Conservation (phyloP, 2,888 invertebrate species). For the Nomada fabriciana region DNA sequence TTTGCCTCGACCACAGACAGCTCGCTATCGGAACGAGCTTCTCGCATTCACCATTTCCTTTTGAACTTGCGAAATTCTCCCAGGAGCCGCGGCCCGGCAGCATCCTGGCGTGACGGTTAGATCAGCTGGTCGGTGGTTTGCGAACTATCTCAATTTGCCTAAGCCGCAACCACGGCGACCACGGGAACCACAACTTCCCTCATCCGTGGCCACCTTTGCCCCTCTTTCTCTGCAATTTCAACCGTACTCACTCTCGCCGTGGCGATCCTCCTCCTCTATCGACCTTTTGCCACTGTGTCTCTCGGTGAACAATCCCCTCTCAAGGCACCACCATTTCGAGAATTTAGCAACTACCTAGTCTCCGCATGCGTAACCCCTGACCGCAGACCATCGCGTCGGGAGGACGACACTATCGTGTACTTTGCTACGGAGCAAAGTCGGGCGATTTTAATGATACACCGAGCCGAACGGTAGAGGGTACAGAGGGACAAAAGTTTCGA, state of each 20-base stretch:
- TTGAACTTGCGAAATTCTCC: conserved; percentile 51
- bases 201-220: conserved; percentile 74
- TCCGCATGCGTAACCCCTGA: conserved; percentile 57
- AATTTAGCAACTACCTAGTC: conserved; percentile 61
- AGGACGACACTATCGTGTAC: conserved; percentile 54
- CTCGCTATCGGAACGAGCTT: conserved; percentile 53
- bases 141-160: conserved; percentile 82
- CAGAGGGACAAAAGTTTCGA: not conserved
- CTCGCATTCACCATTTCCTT: conserved; percentile 60
- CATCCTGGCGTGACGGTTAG: conserved; percentile 75
- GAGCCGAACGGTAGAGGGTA: not conserved
- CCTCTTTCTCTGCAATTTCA: conserved; percentile 70
- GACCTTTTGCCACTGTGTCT: conserved; percentile 24
- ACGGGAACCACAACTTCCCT: conserved; percentile 74
- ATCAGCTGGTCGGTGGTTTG: conserved; percentile 81
- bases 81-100: conserved; percentile 56
- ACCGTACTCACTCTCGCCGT: conserved; percentile 71
- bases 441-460: conserved; percentile 60
- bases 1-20: conserved; percentile 39
- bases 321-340: conserved; percentile 52
- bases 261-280: conserved; percentile 60
- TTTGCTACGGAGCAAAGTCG: conserved; percentile 43
- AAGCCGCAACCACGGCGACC: conserved; percentile 76
- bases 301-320: conserved; percentile 13
- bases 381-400: conserved; percentile 56